Evolutionary conservation across 2,113 vertebrate genomes (phyloP).

Genomic region (human): GRCh38 chrX:48636001-48636500

Average conservation of each 20-base stretch:
- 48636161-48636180: background rate
- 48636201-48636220: background rate
- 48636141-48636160: background rate
- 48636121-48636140: no score
- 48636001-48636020: no score
- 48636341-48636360: background rate
- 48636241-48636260: background rate
- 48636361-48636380: background rate
- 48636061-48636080: no score
- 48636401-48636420: background rate
- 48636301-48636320: background rate
- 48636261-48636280: background rate
- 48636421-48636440: background rate
- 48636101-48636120: no score
- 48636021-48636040: no score
- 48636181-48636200: background rate
- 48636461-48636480: background rate
- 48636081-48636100: no score
- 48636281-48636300: background rate
- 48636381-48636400: background rate
- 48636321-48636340: background rate
- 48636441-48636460: background rate
- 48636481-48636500: background rate
- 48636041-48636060: no score
- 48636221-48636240: background rate